Evolutionary conservation across 2,888 invertebrate genomes (phyloP), one percentile per base, ranked within the genome.

Genomic region (Chaitophorus viminalis): DNA sequence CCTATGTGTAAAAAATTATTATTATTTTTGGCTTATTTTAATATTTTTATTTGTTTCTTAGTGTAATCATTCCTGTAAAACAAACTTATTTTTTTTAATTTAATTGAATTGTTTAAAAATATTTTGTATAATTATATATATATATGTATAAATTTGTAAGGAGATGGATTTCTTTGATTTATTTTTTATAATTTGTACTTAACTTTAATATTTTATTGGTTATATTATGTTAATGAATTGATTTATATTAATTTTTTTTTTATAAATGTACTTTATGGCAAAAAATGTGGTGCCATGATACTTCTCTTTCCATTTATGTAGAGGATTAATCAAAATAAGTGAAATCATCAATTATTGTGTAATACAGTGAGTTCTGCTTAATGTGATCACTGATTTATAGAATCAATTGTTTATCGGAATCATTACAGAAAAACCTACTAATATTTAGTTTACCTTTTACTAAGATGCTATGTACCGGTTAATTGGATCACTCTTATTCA

Each of bases 121-220:
- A 31, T 46, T 31, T 46, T n/a, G 65, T 83, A 2, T 60, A 54
- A 60, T 33, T 14, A 25, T 78, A 17, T 39, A 25, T 78, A 17
- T 39, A 39, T 74, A 75, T 83, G 29, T 74, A 65, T 65, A 25
- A 60, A 74, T 18, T 74, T 54, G 3, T 31, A 75, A 83, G 82
- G 83, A 75, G 54, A 83, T 65, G 65, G 75, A 76, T 83, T 83
- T 75, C 29, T 46, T 82, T 75, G 6, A 65, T 84, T 79, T 29
- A 65, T 81, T 39, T 83, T 84, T 76, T 84, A 84, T 84, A 84
- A 76, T 84, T 76, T 76, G 60, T 76, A 84, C 83, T 84, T 84
- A 76, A 65, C 52, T 36, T 29, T 39, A 74, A 78, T 76, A 14
- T 46, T 46, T 31, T 31, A 33, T 52, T 72, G 82, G 70, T 74